Evolutionary conservation across 2,113 vertebrate species (phyloP).

Genomic region (Phoxinus phoxinus): DNA sequence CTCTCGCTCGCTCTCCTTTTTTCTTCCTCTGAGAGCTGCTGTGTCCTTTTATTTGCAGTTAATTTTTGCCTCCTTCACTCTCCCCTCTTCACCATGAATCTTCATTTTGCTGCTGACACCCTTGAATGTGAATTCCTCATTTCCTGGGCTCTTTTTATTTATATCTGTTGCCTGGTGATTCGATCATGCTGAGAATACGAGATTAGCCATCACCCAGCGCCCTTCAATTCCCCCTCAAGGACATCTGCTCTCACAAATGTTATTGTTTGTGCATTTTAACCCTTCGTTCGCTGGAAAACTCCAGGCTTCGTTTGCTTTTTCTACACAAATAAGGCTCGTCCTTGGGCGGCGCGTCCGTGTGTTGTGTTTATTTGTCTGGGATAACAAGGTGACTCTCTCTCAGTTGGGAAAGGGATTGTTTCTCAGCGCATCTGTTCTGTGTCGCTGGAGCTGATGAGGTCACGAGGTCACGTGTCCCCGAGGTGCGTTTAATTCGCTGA

Average conservation of each 20-base stretch:
- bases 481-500: background rate
- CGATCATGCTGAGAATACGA: conserved; percentile 93
- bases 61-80: conserved; percentile 81
- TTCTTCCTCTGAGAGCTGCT: conserved; percentile 71
- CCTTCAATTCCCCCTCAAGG: conserved; percentile 91
- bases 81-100: conserved; percentile 91
- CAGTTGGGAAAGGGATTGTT: background rate
- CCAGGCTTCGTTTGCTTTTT: background rate
- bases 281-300: conserved; percentile 62
- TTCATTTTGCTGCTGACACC: conserved; percentile 93
- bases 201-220: conserved; percentile 88
- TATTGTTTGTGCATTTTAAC: conserved; percentile 83
- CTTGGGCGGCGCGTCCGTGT: conserved; percentile 36
- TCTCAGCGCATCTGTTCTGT: conserved; percentile 43
- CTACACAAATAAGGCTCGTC: conserved; percentile 2
- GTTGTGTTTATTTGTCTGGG: conserved; percentile 39
- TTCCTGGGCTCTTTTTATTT: conserved; percentile 92
- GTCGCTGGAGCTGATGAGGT: conserved; percentile 70
- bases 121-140: conserved; percentile 96
- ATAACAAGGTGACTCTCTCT: conserved; percentile 53
- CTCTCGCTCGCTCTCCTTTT: conserved; percentile 39
- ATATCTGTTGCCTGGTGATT: conserved; percentile 95
- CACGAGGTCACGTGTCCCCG: conserved; percentile 52
- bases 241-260: conserved; percentile 87
- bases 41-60: conserved; percentile 82